Evolutionary conservation across 2,888 invertebrate genomes (phyloP), one percentile per base, ranked within the genome.

Genomic region (Fabriciana adippe): DNA sequence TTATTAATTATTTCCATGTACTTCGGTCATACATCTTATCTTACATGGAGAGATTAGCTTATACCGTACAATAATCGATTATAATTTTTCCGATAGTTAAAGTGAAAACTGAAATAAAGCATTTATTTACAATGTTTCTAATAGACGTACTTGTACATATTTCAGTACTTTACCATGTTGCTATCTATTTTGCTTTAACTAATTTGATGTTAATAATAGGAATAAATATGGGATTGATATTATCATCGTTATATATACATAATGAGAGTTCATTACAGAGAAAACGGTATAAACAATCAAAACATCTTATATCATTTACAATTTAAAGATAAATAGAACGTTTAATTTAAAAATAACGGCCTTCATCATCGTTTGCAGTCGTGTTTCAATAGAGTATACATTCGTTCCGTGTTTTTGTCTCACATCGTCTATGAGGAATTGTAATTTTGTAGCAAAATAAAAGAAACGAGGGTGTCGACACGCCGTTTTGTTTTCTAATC

Each of bases 391-490:
- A 83, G 81, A 76, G 75, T 74, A 78, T 76, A 79, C 77, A 86
- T 88, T 87, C 85, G 86, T 87, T 88, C 83, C 87, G 75, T 79
- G 78, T 84, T 87, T 84, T 88, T 89, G 87, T 89, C 79, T 85
- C 81, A 81, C 83, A 83, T 77, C 68, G 84, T 80, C 76, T 79
- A 78, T 79, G 73, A 84, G 81, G 83, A 87, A 86, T 86, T 85
- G 86, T 86, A 83, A 88, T 81, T 83, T 82, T 81, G 82, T 82
- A 79, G 79, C 80, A 77, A 83, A n/a, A 88, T 88, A 88, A 90
- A 88, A 82, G 85, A 78, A 86, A 82, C 86, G 86, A 87, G 90
- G 92, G 90, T 92, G 92, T 90, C 90, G 92, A 90, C 90, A 89
- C 83, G 85, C 81, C 77, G 85, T 87, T 88, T 90, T 91, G 91